phyloP scores from a whole-genome alignment of 2,797 vertebrate genomes.

The Gymnothorax javanicus region DNA sequence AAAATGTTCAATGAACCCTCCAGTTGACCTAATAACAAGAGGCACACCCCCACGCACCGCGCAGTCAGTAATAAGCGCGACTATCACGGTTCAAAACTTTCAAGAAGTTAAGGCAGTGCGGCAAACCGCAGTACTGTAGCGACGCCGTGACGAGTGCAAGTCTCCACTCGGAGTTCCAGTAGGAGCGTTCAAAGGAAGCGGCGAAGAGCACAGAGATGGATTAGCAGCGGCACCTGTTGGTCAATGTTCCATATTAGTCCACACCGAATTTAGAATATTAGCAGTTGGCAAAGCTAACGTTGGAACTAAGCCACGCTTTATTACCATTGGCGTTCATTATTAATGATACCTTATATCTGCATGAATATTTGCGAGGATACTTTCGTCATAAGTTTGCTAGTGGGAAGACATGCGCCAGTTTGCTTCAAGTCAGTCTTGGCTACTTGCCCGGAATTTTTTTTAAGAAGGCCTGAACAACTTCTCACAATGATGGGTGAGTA shows the following conservation, averaged over 20 bases:
- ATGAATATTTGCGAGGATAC: background rate
- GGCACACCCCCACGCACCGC: conserved; percentile 25
- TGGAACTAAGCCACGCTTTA: background rate
- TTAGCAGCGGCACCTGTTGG: conserved; percentile 48
- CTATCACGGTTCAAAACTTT: conserved; percentile 27
- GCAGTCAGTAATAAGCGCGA: background rate
- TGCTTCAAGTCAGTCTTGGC: no score
- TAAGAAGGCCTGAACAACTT: no score
- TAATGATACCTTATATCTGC: background rate
- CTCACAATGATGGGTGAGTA: background rate
- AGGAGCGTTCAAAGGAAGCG: conserved; percentile 35
- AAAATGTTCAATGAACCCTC: conserved; percentile 19
- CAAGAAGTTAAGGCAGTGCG: conserved; percentile 25
- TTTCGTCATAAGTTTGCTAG: background rate
- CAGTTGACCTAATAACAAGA: conserved; percentile 26
- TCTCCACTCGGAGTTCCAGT: conserved; percentile 26
- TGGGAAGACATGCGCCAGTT: no score
- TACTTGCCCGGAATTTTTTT: no score
- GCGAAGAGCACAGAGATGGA: conserved; percentile 23
- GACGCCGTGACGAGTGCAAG: conserved; percentile 37
- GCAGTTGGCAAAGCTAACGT: background rate
- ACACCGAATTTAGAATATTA: background rate
- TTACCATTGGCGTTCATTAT: background rate
- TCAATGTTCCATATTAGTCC: background rate
- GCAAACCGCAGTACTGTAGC: conserved; percentile 36